Percentiles rank a stretch among this genome's conserved stretches.
phyloP scores from a whole-genome alignment of 2,113 vertebrate genomes.

The Mormyrus iriodes region DNA sequence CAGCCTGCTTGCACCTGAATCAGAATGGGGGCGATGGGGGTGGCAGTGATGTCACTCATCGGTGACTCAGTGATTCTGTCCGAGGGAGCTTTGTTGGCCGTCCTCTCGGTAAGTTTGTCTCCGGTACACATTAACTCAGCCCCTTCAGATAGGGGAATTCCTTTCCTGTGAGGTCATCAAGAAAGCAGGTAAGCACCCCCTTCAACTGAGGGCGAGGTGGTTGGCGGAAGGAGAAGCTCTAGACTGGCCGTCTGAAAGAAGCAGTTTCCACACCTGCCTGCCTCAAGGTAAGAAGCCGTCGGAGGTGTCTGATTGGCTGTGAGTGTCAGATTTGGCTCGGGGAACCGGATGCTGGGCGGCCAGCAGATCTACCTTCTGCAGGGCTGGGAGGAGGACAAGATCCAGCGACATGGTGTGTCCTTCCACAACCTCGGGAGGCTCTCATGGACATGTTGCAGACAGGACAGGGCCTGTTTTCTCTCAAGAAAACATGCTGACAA shows the following conservation, averaged over 20 bases:
- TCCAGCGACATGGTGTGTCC: neutral
- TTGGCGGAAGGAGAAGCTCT: neutral
- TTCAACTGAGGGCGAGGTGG: neutral
- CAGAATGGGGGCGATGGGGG: neutral
- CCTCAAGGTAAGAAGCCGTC: neutral
- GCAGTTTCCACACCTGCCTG: neutral
- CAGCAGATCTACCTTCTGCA: neutral
- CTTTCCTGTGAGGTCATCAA: slow-evolving; percentile 48
- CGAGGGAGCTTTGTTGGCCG: slow-evolving; percentile 12
- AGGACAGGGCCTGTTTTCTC: neutral
- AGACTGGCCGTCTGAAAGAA: neutral
- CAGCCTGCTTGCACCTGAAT: neutral
- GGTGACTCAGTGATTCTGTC: slow-evolving; percentile 35
- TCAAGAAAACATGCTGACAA: neutral
- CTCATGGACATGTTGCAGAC: neutral
- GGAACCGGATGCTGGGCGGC: neutral
- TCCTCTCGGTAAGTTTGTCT: slow-evolving; percentile 19
- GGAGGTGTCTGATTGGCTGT: neutral
- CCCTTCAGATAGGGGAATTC: slow-evolving; percentile 39
- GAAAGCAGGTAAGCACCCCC: slow-evolving; percentile 20
- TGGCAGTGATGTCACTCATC: neutral
- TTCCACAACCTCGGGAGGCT: neutral
- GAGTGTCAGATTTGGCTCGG: neutral
- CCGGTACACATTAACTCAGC: slow-evolving; percentile 46
- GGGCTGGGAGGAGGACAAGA: neutral